Conservation (phyloP, 2,888 invertebrate genomes). For the Podabrus alpinus region DNA sequence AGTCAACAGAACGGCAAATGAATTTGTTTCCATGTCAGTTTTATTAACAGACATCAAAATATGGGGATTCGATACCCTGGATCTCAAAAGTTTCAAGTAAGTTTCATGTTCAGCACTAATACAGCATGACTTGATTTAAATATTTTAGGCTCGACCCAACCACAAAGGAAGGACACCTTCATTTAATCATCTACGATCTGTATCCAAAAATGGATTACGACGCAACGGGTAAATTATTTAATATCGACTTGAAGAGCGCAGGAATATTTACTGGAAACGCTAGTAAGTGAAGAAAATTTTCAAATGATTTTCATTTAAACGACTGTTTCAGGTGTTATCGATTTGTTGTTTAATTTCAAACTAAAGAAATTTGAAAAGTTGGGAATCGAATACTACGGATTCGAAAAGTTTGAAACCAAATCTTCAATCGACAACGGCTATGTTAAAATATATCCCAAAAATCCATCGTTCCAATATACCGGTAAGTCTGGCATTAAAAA, state of each 20-base stretch:
- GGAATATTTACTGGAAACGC: constrained; percentile 61
- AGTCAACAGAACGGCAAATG: constrained; percentile 67
- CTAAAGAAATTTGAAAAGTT: constrained; percentile 64
- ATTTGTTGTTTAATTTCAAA: constrained; percentile 62
- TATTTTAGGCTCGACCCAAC: constrained; percentile 54
- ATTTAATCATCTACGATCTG: constrained; percentile 55
- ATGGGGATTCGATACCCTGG: constrained; percentile 57
- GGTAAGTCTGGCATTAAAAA: constrained; percentile 49
- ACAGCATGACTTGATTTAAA: neutral
- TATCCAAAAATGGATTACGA: constrained; percentile 60
- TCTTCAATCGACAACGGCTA: constrained; percentile 65
- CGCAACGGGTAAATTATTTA: constrained; percentile 58
- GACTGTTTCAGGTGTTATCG: constrained; percentile 61
- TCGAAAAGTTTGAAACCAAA: constrained; percentile 65
- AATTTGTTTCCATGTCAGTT: constrained; percentile 71
- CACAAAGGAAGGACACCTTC: constrained; percentile 53
- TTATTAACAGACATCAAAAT: constrained; percentile 67
- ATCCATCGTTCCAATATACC: constrained; percentile 61
- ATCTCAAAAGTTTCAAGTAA: neutral
- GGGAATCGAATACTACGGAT: constrained; percentile 64
- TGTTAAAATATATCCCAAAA: constrained; percentile 60
- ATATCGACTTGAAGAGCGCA: constrained; percentile 57
- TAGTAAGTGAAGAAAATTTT: constrained; percentile 52
- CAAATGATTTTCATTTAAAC: neutral
- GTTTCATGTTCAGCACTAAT: too few relatives aligned